phyloP scores from a whole-genome alignment of 2,797 vertebrate species.

The Artibeus jamaicensis region DNA sequence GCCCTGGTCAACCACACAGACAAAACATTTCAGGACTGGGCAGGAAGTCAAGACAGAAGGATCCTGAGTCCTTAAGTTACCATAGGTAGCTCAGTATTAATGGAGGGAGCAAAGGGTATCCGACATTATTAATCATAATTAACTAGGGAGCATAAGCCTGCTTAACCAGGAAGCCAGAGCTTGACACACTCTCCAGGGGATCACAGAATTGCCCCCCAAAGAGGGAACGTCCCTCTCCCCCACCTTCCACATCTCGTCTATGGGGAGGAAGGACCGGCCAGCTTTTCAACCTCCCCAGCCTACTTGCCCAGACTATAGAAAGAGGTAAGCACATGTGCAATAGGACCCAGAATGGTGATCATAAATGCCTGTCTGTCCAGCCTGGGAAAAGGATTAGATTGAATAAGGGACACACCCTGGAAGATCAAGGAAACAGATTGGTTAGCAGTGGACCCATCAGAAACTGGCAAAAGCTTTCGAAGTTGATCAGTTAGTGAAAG shows the following conservation, averaged over 20 bases:
- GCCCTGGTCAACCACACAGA: not conserved
- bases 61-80: not conserved
- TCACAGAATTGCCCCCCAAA: not conserved
- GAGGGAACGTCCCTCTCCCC: not conserved
- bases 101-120: not conserved
- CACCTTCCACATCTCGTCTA: too few relatives aligned
- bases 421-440: not conserved
- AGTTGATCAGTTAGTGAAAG: not conserved
- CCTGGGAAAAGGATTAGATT: not conserved
- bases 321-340: not conserved
- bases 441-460: not conserved
- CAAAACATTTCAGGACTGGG: not conserved
- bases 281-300: not conserved
- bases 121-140: not conserved
- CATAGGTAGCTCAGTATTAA: not conserved
- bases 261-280: not conserved
- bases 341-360: not conserved
- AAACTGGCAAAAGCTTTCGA: not conserved
- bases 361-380: not conserved
- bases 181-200: not conserved
- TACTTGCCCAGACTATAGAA: not conserved
- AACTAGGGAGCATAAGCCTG: not conserved
- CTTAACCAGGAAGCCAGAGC: not conserved
- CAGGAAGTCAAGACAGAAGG: not conserved
- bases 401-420: not conserved